phyloP scores from a whole-genome alignment of 2,797 vertebrate genomes.

The Tachyglossus aculeatus region DNA sequence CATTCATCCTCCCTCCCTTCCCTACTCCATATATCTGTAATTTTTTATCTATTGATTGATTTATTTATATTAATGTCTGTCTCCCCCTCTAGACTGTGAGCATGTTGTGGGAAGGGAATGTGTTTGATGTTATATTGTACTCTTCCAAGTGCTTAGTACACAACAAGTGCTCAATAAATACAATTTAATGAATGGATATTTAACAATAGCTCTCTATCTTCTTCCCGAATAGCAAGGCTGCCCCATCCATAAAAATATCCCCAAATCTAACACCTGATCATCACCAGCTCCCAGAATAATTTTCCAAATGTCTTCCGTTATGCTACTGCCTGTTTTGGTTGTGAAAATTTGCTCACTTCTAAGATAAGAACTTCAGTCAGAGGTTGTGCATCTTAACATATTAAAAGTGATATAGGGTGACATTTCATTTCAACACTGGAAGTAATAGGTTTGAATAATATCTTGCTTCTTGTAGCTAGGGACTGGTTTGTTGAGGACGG shows the following conservation, averaged over 20 bases:
- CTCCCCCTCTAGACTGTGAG: no score
- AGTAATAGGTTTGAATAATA: not conserved
- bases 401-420: not conserved
- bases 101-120: no score
- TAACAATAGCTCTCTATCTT: no score
- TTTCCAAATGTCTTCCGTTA: not conserved
- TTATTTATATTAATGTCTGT: no score
- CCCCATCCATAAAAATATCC: not conserved
- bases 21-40: no score
- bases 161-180: no score
- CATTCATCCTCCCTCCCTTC: no score
- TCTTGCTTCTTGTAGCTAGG: not conserved
- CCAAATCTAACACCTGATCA: not conserved
- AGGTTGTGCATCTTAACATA: not conserved
- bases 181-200: no score
- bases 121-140: no score
- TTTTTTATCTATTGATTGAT: no score
- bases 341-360: not conserved
- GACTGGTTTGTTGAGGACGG: not conserved
- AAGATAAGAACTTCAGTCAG: not conserved
- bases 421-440: constrained; percentile 2
- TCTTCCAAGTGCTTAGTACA: no score
- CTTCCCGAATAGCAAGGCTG: no score
- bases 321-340: not conserved
- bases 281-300: not conserved